Conservation (phyloP, 2,113 vertebrate genomes). For the Symphodus melops region DNA sequence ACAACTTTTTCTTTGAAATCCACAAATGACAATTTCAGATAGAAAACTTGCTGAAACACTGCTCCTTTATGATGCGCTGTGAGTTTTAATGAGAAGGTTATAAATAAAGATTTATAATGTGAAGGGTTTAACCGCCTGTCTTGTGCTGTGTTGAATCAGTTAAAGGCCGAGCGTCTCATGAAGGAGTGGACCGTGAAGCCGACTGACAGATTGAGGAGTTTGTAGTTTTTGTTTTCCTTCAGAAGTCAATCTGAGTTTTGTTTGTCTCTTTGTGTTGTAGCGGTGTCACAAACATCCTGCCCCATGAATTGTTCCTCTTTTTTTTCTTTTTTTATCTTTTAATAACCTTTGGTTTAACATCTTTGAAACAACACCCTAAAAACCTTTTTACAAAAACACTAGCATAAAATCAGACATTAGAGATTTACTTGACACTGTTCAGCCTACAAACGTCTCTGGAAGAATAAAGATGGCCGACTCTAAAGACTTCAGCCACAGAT, state of each 20-base stretch:
- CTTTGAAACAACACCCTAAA: constrained; percentile 43
- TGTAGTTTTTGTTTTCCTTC: background rate
- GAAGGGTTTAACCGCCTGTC: too few species aligned
- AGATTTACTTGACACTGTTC: constrained; percentile 33
- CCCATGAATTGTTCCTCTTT: constrained; percentile 16
- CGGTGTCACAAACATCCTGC: constrained; percentile 23
- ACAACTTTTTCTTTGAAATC: too few species aligned
- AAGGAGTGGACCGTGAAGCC: background rate
- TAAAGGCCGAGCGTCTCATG: background rate
- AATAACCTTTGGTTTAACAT: constrained; percentile 50
- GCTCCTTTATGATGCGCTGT: too few species aligned
- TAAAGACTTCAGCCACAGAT: constrained; percentile 42
- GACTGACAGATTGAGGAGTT: too few species aligned
- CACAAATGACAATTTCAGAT: too few species aligned
- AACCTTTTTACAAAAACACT: constrained; percentile 48
- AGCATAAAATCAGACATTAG: constrained; percentile 36
- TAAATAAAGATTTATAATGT: too few species aligned
- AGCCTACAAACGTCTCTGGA: constrained; percentile 37
- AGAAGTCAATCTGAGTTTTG: background rate
- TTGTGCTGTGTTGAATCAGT: background rate
- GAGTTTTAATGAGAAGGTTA: too few species aligned
- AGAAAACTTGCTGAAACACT: too few species aligned
- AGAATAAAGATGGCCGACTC: constrained; percentile 8
- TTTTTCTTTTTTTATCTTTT: constrained; percentile 35
- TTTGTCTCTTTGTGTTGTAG: background rate